Conservation (phyloP, 1,140 invertebrate species). For the Sycophaga agraensis region DNA sequence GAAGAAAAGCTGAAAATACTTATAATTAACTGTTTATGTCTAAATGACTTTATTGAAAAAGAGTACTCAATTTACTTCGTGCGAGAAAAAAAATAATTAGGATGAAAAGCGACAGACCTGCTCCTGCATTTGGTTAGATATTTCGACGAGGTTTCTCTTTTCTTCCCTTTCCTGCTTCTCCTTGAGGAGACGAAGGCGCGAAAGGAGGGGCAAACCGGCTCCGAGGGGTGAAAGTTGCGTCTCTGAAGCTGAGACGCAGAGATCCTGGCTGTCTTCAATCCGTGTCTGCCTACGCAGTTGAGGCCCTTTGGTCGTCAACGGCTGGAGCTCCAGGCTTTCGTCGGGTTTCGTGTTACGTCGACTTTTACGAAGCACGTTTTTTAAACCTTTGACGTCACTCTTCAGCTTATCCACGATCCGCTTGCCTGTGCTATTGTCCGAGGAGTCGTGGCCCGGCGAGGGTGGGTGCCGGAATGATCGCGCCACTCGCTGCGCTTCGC, state of each 20-base stretch:
- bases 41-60: too few species aligned
- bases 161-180: constrained; percentile 77
- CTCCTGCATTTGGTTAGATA: constrained; percentile 38
- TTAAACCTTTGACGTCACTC: constrained; percentile 78
- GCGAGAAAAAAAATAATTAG: too few species aligned
- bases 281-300: constrained; percentile 47
- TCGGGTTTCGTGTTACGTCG: constrained; percentile 58
- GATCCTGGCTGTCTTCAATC: constrained; percentile 45
- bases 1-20: too few species aligned
- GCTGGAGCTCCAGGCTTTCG: constrained; percentile 56
- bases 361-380: constrained; percentile 67
- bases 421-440: constrained; percentile 69
- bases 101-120: too few species aligned
- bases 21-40: too few species aligned
- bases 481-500: constrained; percentile 67
- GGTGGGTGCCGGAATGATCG: constrained; percentile 31
- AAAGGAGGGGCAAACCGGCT: constrained; percentile 78
- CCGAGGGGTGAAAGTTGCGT: constrained; percentile 68
- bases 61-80: too few species aligned
- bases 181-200: constrained; percentile 75
- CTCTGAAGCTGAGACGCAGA: constrained; percentile 32
- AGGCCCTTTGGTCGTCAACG: constrained; percentile 59
- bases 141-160: constrained; percentile 60
- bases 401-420: constrained; percentile 78
- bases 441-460: constrained; percentile 59